Base-by-base conservation (phyloP, 92 coral and sea anemone species). In the Desmophyllum pertusum region DNA sequence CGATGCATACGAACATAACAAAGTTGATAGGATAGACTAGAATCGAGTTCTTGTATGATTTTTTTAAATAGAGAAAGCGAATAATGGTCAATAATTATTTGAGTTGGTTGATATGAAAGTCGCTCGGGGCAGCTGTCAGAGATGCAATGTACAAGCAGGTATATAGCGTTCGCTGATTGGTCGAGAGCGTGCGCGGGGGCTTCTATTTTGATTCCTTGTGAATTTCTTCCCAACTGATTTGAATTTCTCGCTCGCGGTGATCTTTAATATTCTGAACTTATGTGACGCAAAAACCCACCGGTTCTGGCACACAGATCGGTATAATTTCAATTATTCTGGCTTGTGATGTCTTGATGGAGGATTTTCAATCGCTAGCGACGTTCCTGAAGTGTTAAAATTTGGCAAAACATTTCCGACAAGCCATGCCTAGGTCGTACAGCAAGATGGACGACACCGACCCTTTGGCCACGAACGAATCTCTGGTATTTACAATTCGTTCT, bases 371-470 rank as follows among this genome's bases (percentile, higher is more conserved):
- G 71, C 40, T 53, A 29, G 59, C 71, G 68, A 61, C 55, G 79
- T 18, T n/a, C 41, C 30, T 68, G n/a, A 82, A 39, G 67, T 70
- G 62, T n/a, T 41, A 21, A 82, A 53, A 71, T 59, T 53, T 33
- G 86, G 70, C 51, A 29, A 19, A 73, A 41, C 31, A 18, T 8
- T 55, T 50, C 25, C 17, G 27, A 45, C 15, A 41, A 82, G 61
- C 84, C 84, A 82, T 82, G 86, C 72, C 86, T 30, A 72, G 79
- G 40, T 72, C 86, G n/a, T 82, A 82, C 48, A 73, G 61, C 93
- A 91, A 86, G 51, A 94, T 94, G 98, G 98, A 94, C 43, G 98
- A 94, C 91, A 85, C 95, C 73, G 89, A 94, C 55, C 98, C 98
- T 19, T 80, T 94, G 63, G 98, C 98, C 73, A 83, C 92, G 35